Evolutionary conservation across 2,113 vertebrate species (phyloP), one percentile per base, ranked within the genome.

Genomic region (Haliaeetus leucogaster): DNA sequence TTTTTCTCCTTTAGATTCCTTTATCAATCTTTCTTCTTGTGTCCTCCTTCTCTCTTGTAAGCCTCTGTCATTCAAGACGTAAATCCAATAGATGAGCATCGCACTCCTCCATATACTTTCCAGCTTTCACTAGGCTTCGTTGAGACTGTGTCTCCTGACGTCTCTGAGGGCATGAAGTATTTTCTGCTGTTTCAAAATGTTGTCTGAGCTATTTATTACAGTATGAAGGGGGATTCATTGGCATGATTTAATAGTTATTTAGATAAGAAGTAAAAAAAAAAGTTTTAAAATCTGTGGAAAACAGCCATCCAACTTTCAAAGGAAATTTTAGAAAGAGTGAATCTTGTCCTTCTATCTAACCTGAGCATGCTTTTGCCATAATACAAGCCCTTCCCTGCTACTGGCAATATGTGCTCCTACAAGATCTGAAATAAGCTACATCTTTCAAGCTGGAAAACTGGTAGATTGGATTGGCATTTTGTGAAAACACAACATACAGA

Each of bases 111-210:
- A n/a, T 36, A 47, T 26, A 71, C 32, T 71, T 67, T 53, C 13
- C 29, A 76, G 52, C 21, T 81, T 55, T 59, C n/a, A 45, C 13
- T 22, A 66, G 21, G 61, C 32, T 65, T 76, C 2, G 2, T 4
- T 76, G 62, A 34, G 32, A 42, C 16, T 26, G 1, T 10, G 15
- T 61, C 20, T 83, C 63, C 17, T 66, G 63, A 34, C 0, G 0
- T 50, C 34, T 80, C 76, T 22, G 18, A 73, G 36, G 32, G 18
- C 7, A 8, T 6, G 50, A 58, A 42, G 9, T 32, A 47, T 88
- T 88, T 88, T 77, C 48, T 90, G 9, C 25, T 36, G 0, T 45
- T 73, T 48, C 53, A 76, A 79, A 58, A n/a, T 10, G 3, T 34
- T 48, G 11, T 36, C 21, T 40, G 52, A 78, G 13, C 5, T 76